Evolutionary conservation across 2,113 vertebrate genomes (phyloP), one percentile per base, ranked within the genome.

Genomic region (Xenopus laevis): DNA sequence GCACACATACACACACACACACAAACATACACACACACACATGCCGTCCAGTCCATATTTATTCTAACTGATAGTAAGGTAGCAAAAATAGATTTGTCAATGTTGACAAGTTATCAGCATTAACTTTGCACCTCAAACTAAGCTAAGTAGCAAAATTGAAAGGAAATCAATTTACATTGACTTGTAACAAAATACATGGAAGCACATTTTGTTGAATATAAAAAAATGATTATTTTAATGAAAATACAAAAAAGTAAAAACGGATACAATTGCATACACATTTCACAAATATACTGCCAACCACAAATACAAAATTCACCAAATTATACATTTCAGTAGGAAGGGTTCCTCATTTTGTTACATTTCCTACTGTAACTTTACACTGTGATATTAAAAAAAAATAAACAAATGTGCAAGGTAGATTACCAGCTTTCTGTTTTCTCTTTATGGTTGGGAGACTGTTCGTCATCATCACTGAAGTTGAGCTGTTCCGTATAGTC

Each of bases 401-500:
- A 27, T 9, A 27, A 27, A 5, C 50, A 63, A 27, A 8, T 20
- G 17, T 50, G 20, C 65, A 61, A 30, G 58, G 27, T 44, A 76
- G 73, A 70, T 88, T 78, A 96, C 96, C 95, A 94, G 79, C 81
- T 94, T 53, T 93, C 92, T 72, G 86, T 82, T 78, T 94, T 95
- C 1, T 96, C 96, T 80, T 96, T 99, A 62, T 90, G 89, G 60
- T 65, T 79, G 82, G 84, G 84, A 71, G 91, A 86, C 85, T 96
- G 95, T 27, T 99, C 98, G 73, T 99, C 98, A 53, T 99, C 97
- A 30, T 99, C 98, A 71, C 98, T 99, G 87, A 99, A 99, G 83
- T 99, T 99, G 17, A 99, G 84, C 83, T 99, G 98, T 78, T 99
- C 98, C 0, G 95, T 97, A 79, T 99, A 99, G 87, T 99, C 98